phyloP scores from a whole-genome alignment of 2,888 invertebrate species.

The Smittia sp. region DNA sequence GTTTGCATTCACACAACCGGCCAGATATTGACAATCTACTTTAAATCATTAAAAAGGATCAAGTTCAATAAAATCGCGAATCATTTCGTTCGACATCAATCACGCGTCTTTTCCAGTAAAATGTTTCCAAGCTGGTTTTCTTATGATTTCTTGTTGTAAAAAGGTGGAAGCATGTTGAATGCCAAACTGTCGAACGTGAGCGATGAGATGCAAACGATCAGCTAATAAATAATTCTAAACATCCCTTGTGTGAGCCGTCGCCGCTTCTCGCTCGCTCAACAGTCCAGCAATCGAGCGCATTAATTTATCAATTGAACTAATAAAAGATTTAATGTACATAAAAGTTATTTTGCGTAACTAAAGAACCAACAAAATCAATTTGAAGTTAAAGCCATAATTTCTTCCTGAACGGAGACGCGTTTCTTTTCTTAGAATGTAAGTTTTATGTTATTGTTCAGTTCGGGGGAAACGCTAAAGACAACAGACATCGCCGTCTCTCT shows the following conservation, averaged over 20 bases:
- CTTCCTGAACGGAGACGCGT: not conserved
- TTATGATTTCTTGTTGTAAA: not conserved
- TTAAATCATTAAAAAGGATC: too few relatives aligned
- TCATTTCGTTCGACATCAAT: too few relatives aligned
- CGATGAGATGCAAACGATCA: not conserved
- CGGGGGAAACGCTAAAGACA: not conserved
- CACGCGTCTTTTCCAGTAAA: too few relatives aligned
- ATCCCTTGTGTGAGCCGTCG: not conserved
- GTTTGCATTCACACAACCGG: too few relatives aligned
- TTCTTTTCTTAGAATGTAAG: not conserved
- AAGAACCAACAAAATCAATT: not conserved
- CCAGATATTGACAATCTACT: too few relatives aligned
- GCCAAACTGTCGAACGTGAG: not conserved
- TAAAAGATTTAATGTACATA: not conserved
- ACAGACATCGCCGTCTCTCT: not conserved
- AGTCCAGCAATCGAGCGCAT: not conserved
- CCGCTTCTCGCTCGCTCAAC: not conserved
- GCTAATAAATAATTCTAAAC: slow-evolving; percentile 3
- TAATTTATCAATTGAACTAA: not conserved
- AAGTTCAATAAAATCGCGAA: too few relatives aligned
- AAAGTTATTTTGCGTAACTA: not conserved
- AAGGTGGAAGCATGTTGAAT: not conserved
- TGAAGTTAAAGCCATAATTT: slow-evolving; percentile 1
- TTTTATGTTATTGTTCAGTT: slow-evolving; percentile 2
- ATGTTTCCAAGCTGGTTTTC: not conserved